Percentiles rank a stretch among this genome's conserved stretches.
Conservation (phyloP, 1,140 invertebrate species). For the Cydia pomonella region DNA sequence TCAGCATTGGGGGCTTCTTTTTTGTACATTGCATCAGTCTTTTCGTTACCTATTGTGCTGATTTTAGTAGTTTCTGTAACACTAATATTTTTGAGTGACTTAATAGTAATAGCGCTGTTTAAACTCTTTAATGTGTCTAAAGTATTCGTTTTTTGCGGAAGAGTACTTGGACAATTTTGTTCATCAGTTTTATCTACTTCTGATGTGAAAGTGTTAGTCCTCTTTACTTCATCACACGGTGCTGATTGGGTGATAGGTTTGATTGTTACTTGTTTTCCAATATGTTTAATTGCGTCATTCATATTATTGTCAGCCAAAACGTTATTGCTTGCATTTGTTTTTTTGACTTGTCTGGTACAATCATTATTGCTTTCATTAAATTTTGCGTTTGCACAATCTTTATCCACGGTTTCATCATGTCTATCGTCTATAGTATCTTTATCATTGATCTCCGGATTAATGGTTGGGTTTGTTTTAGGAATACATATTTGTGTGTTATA, state of each 20-base stretch:
- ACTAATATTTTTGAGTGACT: conserved; percentile 7
- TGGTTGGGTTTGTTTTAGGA: not conserved
- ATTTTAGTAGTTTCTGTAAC: conserved; percentile 27
- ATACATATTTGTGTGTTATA: not conserved
- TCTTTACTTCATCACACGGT: not conserved
- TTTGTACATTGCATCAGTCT: conserved; percentile 29
- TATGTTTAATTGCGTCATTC: conserved; percentile 28
- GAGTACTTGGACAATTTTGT: not conserved
- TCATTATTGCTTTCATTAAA: conserved; percentile 10
- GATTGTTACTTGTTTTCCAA: conserved; percentile 32
- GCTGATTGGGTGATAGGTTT: conserved; percentile 26
- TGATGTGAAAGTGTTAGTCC: not conserved
- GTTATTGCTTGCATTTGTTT: not conserved
- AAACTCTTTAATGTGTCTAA: conserved; percentile 7
- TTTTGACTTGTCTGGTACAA: not conserved
- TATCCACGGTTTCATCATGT: not conserved
- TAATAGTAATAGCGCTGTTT: conserved; percentile 15
- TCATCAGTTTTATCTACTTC: not conserved
- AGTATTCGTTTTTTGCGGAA: not conserved
- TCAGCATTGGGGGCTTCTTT: conserved; percentile 36
- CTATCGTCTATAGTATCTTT: not conserved
- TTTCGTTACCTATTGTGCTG: conserved; percentile 29
- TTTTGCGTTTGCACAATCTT: conserved; percentile 16
- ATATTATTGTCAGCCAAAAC: not conserved
- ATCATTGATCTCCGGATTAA: not conserved